A percentile compares a stretch with the other conserved stretches of the same genome.
Conservation (phyloP, 1,140 invertebrate species). For the Caenorhabditis tropicalis region DNA sequence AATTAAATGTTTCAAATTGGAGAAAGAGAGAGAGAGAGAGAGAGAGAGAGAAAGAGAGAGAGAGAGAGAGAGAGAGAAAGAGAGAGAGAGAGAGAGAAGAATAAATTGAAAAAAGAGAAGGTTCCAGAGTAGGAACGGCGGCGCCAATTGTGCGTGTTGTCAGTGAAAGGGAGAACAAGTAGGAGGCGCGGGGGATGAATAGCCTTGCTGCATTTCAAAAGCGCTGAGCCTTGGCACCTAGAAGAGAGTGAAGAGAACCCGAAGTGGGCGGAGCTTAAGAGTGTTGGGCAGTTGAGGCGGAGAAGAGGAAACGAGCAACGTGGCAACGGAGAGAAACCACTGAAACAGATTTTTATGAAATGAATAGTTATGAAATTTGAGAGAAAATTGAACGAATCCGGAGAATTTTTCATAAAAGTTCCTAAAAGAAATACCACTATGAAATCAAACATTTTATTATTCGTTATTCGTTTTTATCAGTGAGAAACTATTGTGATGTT, state of each 20-base stretch:
- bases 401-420: no score
- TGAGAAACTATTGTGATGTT: no score
- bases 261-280: background rate
- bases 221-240: constrained; percentile 37
- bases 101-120: background rate
- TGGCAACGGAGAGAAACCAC: background rate
- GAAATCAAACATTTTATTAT: no score
- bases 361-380: no score
- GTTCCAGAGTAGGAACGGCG: background rate
- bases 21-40: background rate
- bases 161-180: background rate
- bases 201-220: constrained; percentile 35
- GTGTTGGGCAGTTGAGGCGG: background rate
- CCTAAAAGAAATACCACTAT: no score
- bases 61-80: background rate
- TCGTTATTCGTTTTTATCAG: no score
- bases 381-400: no score
- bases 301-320: background rate
- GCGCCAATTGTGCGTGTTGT: constrained; percentile 29
- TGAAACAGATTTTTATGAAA: background rate
- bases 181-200: background rate
- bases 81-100: background rate
- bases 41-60: background rate
- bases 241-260: constrained; percentile 27
- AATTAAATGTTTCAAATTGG: background rate